Evolutionary conservation across 2,797 vertebrate genomes (phyloP).

Genomic region (Salmo trutta): DNA sequence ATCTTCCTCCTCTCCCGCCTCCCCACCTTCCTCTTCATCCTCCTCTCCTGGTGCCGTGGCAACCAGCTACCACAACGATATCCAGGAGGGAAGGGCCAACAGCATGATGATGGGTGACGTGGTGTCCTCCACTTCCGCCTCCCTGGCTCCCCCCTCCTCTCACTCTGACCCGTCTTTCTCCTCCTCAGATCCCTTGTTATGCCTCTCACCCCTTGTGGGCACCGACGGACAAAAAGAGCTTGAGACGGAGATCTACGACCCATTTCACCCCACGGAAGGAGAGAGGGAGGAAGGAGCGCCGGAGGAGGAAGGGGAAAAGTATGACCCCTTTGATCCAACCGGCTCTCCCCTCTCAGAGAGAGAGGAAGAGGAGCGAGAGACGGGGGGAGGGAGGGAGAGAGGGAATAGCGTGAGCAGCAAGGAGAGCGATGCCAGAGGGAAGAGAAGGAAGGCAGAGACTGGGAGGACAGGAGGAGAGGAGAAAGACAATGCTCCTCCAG

Average conservation of each 20-base stretch:
- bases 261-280: constrained; percentile 85
- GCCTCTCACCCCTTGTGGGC: constrained; percentile 41
- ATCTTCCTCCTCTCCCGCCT: constrained; percentile 68
- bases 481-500: constrained; percentile 66
- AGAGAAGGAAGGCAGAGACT: constrained; percentile 32
- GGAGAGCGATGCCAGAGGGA: constrained; percentile 23
- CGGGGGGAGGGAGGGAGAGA: constrained; percentile 11
- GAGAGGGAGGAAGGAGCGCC: constrained; percentile 62
- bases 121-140: constrained; percentile 72
- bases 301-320: constrained; percentile 82
- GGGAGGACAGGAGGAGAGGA: constrained; percentile 32
- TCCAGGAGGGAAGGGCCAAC: constrained; percentile 44
- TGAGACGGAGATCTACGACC: constrained; percentile 84
- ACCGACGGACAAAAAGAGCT: constrained; percentile 46
- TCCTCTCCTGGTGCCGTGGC: constrained; percentile 60
- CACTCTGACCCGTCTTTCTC: constrained; percentile 24
- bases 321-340: constrained; percentile 95
- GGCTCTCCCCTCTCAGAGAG: constrained; percentile 83
- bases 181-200: constrained; percentile 36
- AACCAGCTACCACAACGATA: constrained; percentile 57
- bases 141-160: constrained; percentile 45
- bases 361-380: constrained; percentile 37
- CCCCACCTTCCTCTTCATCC: constrained; percentile 64
- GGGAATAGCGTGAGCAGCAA: constrained; percentile 16
- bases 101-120: constrained; percentile 52